A percentile compares a stretch with the other conserved stretches of the same genome.
phyloP scores from a whole-genome alignment of 1,140 invertebrate genomes.

The Halyomorpha halys region DNA sequence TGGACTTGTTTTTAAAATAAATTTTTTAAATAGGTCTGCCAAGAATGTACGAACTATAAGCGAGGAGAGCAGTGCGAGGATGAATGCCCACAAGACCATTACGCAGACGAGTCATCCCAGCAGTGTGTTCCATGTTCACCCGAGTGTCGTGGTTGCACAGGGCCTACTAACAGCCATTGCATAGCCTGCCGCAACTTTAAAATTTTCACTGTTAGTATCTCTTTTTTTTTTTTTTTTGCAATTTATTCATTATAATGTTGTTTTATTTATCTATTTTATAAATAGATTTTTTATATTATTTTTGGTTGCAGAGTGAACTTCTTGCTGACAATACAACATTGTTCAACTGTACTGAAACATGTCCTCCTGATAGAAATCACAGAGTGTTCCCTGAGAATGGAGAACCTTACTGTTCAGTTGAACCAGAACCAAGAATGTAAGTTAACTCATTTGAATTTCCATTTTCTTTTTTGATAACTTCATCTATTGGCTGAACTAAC shows the following conservation, averaged over 20 bases:
- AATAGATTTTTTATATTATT: not conserved
- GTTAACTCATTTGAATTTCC: too few species aligned
- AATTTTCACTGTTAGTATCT: slow-evolving; percentile 49
- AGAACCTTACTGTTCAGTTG: slow-evolving; percentile 66
- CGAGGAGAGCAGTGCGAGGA: slow-evolving; percentile 82
- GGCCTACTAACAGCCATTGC: slow-evolving; percentile 67
- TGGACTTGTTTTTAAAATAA: too few species aligned
- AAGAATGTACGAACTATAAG: slow-evolving; percentile 74
- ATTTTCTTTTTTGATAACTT: too few species aligned
- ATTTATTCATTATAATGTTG: not conserved
- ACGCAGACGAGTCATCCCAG: slow-evolving; percentile 58
- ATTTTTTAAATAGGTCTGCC: slow-evolving; percentile 46
- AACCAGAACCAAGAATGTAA: slow-evolving; percentile 36
- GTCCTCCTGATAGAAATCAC: slow-evolving; percentile 66
- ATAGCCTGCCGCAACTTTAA: slow-evolving; percentile 75
- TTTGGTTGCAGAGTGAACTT: slow-evolving; percentile 38
- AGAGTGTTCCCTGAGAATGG: slow-evolving; percentile 61
- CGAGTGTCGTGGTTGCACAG: slow-evolving; percentile 76
- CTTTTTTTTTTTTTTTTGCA: not conserved
- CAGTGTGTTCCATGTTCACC: slow-evolving; percentile 66
- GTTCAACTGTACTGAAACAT: slow-evolving; percentile 80
- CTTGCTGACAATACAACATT: slow-evolving; percentile 47
- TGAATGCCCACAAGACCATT: slow-evolving; percentile 77
- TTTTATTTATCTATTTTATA: not conserved
- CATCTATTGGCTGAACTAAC: too few species aligned